Percentiles rank a stretch among this genome's conserved stretches.
phyloP scores from a whole-genome alignment of 2,888 invertebrate genomes.

The Hirudinaria manillensis region DNA sequence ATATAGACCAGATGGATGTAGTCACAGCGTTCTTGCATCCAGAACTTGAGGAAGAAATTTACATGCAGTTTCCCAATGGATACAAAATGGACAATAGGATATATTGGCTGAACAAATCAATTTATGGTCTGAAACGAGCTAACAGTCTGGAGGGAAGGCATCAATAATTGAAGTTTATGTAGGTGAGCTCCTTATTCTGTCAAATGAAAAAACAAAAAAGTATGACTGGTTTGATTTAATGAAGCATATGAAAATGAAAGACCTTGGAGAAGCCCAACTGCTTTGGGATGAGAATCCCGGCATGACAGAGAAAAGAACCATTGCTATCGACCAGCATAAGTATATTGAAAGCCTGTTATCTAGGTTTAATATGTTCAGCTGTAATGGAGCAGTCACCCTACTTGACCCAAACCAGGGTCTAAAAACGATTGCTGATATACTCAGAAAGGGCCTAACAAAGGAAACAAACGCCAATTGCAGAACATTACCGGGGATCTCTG shows the following conservation, averaged over 20 bases:
- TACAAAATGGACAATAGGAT: neutral
- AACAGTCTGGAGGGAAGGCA: neutral
- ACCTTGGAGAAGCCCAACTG: constrained; percentile 1
- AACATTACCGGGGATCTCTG: too few relatives aligned
- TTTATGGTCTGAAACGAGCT: constrained; percentile 1
- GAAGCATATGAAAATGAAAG: neutral
- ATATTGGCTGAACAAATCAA: neutral
- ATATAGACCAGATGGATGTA: too few relatives aligned
- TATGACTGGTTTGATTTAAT: neutral
- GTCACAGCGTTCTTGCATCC: too few relatives aligned
- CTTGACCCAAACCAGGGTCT: too few relatives aligned
- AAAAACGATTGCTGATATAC: too few relatives aligned
- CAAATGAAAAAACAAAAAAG: neutral
- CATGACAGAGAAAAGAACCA: neutral
- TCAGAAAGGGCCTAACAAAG: too few relatives aligned
- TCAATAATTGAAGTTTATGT: neutral
- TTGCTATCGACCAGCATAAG: neutral
- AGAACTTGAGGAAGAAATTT: too few relatives aligned
- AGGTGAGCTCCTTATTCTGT: neutral
- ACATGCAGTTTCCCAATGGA: too few relatives aligned
- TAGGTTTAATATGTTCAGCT: neutral
- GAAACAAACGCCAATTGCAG: too few relatives aligned
- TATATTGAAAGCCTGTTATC: neutral
- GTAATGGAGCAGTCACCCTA: too few relatives aligned
- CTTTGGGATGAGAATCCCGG: neutral